Evolutionary conservation across 92 coral and sea anemone species (phyloP), one percentile per base, ranked within the genome.

Genomic region (Epizoanthus scotinus): DNA sequence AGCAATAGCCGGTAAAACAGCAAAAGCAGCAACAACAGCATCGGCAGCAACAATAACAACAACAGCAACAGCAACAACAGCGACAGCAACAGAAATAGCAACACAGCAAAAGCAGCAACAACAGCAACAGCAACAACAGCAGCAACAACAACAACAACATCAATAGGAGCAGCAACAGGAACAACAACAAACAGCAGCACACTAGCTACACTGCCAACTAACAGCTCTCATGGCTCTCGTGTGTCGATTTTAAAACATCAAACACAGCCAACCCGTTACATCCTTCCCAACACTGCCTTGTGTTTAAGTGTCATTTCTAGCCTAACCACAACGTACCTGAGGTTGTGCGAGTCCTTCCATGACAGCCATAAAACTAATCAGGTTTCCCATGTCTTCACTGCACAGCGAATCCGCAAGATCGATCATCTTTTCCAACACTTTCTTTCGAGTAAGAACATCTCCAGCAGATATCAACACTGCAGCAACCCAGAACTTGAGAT

Each of bases 361-460:
- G 61, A 96, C 71, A 19, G 99, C 99, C 99, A 96, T 96, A 57
- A 96, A 96, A n/a, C 98, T 88, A 55, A 91, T 82, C 58, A 96
- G 89, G 81, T 96, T 96, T 20, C 99, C 99, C 52, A 84, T 97
- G 73, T 90, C 89, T 86, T 86, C 90, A 84, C 98, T 87, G 47
- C 78, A 86, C 84, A 96, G 74, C 8, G 91, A 87, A 47, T 96
- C 98, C 19, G 99, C 99, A 61, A 96, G 82, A 67, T 94, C 96
- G 29, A 96, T 96, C 61, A 96, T 90, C 64, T 91, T 89, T 18
- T 90, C 88, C 31, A 96, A 84, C 44, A 93, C 90, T 63, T 86
- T 87, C 54, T 87, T 86, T 36, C 99, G 77, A 20, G 93, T 70
- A 26, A 85, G 89, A 27, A 87, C 81, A 50, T 93, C 99, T 18